These are phyloP conservation scores for Smittia aterrima DNA, from an alignment of 2,888 invertebrate genomes.

Conservation along the genomic window DNA sequence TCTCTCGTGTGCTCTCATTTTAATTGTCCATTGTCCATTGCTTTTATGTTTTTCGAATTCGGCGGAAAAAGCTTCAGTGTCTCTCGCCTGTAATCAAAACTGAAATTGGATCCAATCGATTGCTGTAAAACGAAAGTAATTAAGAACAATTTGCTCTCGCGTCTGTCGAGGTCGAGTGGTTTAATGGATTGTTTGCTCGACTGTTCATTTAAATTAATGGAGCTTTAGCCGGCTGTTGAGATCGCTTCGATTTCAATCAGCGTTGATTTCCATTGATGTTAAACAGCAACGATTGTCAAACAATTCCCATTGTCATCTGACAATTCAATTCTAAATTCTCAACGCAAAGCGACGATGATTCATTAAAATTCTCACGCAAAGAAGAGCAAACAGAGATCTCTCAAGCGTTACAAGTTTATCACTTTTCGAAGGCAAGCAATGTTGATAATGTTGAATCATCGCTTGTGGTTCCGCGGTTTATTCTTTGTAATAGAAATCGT, in stretches of 20 bases:
- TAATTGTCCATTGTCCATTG: neutral
- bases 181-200: neutral
- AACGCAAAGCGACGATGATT: neutral
- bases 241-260: neutral
- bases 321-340: neutral
- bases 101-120: slow-evolving; percentile 26
- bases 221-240: neutral
- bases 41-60: neutral
- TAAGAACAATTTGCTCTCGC: slow-evolving; percentile 22
- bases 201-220: neutral
- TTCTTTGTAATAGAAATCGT: neutral
- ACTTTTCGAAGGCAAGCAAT: neutral
- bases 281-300: neutral
- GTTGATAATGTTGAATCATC: neutral
- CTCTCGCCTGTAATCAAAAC: slow-evolving; percentile 27
- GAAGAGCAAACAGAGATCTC: too few species aligned
- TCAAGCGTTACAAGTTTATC: neutral
- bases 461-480: neutral
- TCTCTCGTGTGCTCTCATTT: neutral
- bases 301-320: neutral
- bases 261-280: neutral
- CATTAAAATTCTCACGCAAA: neutral
- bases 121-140: slow-evolving; percentile 34
- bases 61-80: neutral
- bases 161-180: slow-evolving; percentile 3